Evolutionary conservation across 2,797 vertebrate genomes (phyloP), one percentile per base, ranked within the genome.

Genomic region (Anniella stebbinsi): DNA sequence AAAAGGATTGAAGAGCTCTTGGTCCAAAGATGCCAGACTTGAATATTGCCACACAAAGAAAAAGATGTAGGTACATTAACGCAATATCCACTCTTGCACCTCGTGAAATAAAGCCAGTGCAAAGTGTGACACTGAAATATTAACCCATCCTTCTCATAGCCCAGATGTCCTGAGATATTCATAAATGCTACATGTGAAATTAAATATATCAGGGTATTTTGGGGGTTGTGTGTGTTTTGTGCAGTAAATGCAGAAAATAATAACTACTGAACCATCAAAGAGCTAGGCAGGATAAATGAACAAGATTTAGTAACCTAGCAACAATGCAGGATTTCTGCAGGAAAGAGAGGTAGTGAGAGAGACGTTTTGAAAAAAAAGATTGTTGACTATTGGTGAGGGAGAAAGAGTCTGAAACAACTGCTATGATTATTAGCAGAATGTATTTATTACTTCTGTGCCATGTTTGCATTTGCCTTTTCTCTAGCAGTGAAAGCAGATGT

Each of bases 301-400:
- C 89, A 54, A 66, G 23, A 15, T 75, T 88, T 90, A 67, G 87
- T 91, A 91, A 93, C 93, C 80, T 91, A 91, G 91, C 91, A 93
- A 92, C 93, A 87, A 88, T 48, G 38, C 88, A 86, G 83, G 60
- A 38, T 45, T 88, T 87, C 13, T 54, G 48, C 88, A 89, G 73
- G 66, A 93, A n/a, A 48, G 45, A 83, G 36, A 67, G 36, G 28
- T 36, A 38, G 41, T 17, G 8, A 45, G 69, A 67, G 28, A 78
- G 30, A 63, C 41, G 15, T 48, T 73, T 81, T 23, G 48, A 33
- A 38, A 63, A 70, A 66, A n/a, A 51, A 51, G 67, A 66, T n/a
- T 70, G 5, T 48, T 45, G 41, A 67, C n/a, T 80, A 80, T 12
- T 23, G 41, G 30, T 60, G 30, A 84, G 9, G 54, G 60, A 36